phyloP scores from a whole-genome alignment of 2,113 vertebrate species.

The Hiodon tergisus region DNA sequence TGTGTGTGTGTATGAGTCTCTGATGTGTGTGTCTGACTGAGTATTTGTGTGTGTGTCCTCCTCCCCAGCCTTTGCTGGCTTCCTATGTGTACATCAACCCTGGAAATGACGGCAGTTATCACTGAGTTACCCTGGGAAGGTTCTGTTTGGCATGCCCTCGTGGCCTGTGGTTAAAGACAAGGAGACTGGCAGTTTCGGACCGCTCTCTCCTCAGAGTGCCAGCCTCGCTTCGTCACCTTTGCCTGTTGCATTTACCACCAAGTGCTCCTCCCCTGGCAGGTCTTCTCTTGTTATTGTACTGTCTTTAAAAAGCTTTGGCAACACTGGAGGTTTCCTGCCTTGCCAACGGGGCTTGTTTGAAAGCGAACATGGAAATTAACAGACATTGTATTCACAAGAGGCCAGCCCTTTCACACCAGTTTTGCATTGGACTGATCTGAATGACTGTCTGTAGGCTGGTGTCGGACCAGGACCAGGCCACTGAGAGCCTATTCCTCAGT shows the following conservation, averaged over 20 bases:
- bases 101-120: neutral
- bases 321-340: conserved; percentile 39
- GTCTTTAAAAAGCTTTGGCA: conserved; percentile 57
- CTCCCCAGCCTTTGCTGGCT: neutral
- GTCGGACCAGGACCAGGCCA: no score
- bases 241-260: neutral
- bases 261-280: neutral
- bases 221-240: no score
- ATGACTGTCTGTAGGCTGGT: no score
- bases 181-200: no score
- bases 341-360: conserved; percentile 39
- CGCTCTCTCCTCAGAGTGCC: no score
- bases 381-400: neutral
- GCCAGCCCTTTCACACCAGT: neutral
- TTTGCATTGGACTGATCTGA: no score
- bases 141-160: neutral
- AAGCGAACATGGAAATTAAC: conserved; percentile 13
- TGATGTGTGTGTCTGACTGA: neutral
- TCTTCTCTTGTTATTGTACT: neutral
- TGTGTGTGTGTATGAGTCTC: no score
- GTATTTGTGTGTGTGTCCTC: neutral
- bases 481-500: no score
- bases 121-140: conserved; percentile 24
- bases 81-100: neutral
- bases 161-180: neutral